Evolutionary conservation across 2,797 vertebrate species (phyloP), one percentile per base, ranked within the genome.

Genomic region (Premnoplex brunnescens): DNA sequence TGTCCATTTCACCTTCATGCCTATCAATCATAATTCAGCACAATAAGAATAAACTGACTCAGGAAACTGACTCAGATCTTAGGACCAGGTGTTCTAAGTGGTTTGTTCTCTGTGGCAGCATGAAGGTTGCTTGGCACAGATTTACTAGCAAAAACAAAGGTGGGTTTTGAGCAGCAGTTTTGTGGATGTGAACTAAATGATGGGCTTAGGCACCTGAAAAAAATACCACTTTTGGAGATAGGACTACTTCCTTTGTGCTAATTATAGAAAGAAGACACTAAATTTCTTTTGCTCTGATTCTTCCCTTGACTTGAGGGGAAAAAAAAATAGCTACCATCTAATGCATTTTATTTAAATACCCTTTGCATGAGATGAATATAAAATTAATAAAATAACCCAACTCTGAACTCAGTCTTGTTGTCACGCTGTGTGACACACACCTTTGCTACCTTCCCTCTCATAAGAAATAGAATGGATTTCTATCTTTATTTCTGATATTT

Each of bases 401-500:
- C 34, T 86, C 46, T 88, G 71, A 81, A 81, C 63, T 66, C 63
- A 69, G 43, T 27, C 91, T 78, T 89, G 39, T 80, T 88, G 36
- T 67, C 80, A 22, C 56, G 28, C 59, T 84, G 20, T 75, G n/a
- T 56, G 66, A 72, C 73, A 78, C n/a, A 55, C 4, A 90, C 41
- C 48, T 78, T 66, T 91, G 49, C 19, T 76, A 60, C 23, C 10
- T 87, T 89, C 11, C 6, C 32, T 66, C 48, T 85, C 30, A 17
- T n/a, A 85, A 76, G 49, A 85, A 63, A 80, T 24, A 30, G 37
- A 76, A 51, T 1, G 2, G 8, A n/a, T 32, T 75, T 91, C 44
- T 92, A 27, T 46, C 73, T 92, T 88, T 73, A 58, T 85, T 90
- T 86, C 64, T 90, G 66, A 52, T 83, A 71, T 77, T 91, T 93